These are phyloP conservation scores for Neodontobutis hainanensis DNA, from an alignment of 2,113 vertebrate genomes.

Conservation along the genomic window DNA sequence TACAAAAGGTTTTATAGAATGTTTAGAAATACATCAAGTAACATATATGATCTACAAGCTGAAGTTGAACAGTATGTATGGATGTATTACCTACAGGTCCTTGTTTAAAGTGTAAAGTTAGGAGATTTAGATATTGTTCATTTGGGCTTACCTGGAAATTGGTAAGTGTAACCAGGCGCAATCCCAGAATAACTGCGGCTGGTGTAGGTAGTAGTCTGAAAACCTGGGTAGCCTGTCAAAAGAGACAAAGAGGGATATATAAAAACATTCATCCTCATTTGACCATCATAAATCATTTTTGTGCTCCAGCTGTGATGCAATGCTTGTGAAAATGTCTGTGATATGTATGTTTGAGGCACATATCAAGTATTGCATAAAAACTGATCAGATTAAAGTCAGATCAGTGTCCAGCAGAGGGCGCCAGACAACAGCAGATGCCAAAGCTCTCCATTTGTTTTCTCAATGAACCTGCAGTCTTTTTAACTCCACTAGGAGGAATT, in stretches of 20 bases:
- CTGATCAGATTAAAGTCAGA: too few species aligned
- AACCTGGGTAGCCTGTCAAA: slow-evolving; percentile 89
- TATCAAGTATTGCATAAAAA: too few species aligned
- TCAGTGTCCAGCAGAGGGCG: slow-evolving; percentile 60
- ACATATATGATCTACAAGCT: too few species aligned
- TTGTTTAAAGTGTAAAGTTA: background rate
- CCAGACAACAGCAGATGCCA: slow-evolving; percentile 29
- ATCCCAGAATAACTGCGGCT: slow-evolving; percentile 94
- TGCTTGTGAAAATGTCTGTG: too few species aligned
- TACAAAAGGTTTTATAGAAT: background rate
- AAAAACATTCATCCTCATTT: background rate
- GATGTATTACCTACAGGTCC: background rate
- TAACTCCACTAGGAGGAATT: slow-evolving; percentile 29
- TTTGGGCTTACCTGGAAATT: slow-evolving; percentile 87
- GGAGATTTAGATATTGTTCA: background rate
- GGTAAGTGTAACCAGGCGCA: slow-evolving; percentile 94
- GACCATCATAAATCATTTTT: too few species aligned
- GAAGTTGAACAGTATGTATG: too few species aligned
- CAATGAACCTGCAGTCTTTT: slow-evolving; percentile 29
- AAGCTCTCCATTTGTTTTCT: slow-evolving; percentile 19
- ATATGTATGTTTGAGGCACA: too few species aligned
- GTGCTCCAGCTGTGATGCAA: too few species aligned
- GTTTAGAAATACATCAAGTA: too few species aligned
- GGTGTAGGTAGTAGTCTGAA: slow-evolving; percentile 93
- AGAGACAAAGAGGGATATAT: background rate